Conservation (phyloP, 2,888 invertebrate genomes). For the Tolmerus cingulatus region DNA sequence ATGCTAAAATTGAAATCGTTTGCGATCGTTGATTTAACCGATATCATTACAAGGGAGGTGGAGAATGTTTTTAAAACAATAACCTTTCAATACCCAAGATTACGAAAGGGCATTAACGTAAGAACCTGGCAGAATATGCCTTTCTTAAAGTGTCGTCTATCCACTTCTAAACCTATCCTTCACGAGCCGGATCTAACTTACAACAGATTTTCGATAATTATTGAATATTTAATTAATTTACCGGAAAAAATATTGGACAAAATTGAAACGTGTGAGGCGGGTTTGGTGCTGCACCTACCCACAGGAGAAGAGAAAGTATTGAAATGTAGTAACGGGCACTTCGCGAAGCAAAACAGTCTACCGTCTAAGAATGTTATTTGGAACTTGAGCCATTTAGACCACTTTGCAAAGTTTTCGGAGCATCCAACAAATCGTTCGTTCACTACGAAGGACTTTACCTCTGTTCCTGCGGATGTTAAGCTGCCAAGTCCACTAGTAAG, state of each 20-base stretch:
- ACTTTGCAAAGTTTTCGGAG: neutral
- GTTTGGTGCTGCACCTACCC: neutral
- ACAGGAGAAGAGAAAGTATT: neutral
- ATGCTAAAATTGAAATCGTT: neutral
- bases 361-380: neutral
- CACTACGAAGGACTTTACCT: neutral
- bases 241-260: neutral
- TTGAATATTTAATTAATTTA: slow-evolving; percentile 18
- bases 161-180: slow-evolving; percentile 20
- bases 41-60: neutral
- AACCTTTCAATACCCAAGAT: neutral
- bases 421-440: neutral
- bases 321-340: neutral
- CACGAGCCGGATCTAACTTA: neutral
- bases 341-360: neutral
- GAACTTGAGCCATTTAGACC: neutral
- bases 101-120: neutral
- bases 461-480: too few relatives aligned
- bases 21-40: neutral
- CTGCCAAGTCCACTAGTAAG: neutral
- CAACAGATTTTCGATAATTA: slow-evolving; percentile 8
- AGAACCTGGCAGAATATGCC: slow-evolving; percentile 13
- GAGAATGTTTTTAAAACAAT: neutral
- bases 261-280: neutral
- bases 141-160: slow-evolving; percentile 22